Percentiles rank a stretch among this genome's conserved stretches.
Evolutionary conservation across 2,113 vertebrate genomes (phyloP).

Genomic region (Stomatorhinus ivindoensis): DNA sequence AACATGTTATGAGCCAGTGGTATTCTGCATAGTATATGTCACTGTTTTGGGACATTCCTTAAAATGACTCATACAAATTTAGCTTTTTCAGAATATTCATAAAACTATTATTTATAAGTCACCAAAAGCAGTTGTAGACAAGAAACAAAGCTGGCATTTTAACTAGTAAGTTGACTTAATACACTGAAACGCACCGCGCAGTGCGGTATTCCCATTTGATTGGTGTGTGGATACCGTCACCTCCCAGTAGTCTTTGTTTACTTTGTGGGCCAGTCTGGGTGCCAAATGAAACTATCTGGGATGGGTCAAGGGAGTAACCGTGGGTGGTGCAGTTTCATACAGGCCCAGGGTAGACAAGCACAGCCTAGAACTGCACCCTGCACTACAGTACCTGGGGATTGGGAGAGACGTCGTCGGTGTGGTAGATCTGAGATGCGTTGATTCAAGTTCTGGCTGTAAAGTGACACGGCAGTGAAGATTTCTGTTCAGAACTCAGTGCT

Average conservation of each 20-base stretch:
- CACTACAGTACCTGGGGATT: neutral
- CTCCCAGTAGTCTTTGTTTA: neutral
- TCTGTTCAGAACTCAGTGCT: neutral
- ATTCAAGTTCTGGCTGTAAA: neutral
- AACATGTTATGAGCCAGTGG: neutral
- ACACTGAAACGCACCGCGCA: neutral
- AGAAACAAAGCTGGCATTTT: neutral
- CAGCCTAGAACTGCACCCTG: neutral
- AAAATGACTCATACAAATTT: neutral
- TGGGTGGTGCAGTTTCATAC: neutral
- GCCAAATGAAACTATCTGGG: neutral
- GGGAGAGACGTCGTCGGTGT: neutral
- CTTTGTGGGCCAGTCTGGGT: neutral
- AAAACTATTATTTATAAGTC: neutral
- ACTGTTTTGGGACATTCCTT: neutral
- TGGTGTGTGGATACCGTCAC: neutral
- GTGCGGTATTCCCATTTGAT: neutral
- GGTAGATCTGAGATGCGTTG: neutral
- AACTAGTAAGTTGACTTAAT: neutral
- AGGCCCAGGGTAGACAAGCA: neutral
- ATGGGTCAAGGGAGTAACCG: neutral
- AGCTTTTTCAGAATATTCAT: neutral
- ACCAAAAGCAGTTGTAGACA: neutral
- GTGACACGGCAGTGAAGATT: neutral
- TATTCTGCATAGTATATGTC: neutral